These are phyloP conservation scores for Pandemis corylana DNA, from an alignment of 2,888 invertebrate genomes.

Conservation along the genomic window DNA sequence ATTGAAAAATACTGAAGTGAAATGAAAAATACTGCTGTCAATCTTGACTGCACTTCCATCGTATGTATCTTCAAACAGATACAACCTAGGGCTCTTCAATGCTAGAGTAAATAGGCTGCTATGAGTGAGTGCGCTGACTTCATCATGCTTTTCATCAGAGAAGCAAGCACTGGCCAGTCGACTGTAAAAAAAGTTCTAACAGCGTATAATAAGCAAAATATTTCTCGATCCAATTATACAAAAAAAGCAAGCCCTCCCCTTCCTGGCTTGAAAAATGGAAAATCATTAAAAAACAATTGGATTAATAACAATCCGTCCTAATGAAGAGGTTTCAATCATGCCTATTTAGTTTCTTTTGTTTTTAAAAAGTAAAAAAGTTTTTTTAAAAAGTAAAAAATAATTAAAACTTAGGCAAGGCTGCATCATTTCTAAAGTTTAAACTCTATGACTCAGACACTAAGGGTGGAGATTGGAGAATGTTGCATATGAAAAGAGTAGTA, in stretches of 20 bases:
- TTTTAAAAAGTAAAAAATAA: slow-evolving; percentile 40
- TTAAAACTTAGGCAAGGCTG: not conserved
- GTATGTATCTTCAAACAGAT: no score
- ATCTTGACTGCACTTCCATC: no score
- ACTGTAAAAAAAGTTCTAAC: no score
- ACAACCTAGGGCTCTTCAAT: no score
- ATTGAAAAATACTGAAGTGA: no score
- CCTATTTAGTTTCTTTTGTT: slow-evolving; percentile 50
- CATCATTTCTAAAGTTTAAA: not conserved
- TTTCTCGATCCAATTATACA: slow-evolving; percentile 29
- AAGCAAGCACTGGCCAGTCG: no score
- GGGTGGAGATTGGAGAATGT: slow-evolving; percentile 24
- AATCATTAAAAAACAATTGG: slow-evolving; percentile 51
- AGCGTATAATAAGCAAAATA: slow-evolving; percentile 1
- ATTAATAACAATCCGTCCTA: slow-evolving; percentile 59
- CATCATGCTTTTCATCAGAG: no score
- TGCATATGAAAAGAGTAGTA: slow-evolving; percentile 52
- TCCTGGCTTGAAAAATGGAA: slow-evolving; percentile 39
- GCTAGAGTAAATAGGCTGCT: no score
- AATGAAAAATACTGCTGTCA: no score
- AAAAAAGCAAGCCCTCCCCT: slow-evolving; percentile 39
- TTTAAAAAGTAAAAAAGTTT: slow-evolving; percentile 45
- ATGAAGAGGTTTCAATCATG: slow-evolving; percentile 65
- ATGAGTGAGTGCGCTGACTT: no score
- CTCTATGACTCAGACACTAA: not conserved